These are phyloP conservation scores for Anoncus sp. DNA, from an alignment of 2,888 invertebrate species.

Conservation along the genomic window DNA sequence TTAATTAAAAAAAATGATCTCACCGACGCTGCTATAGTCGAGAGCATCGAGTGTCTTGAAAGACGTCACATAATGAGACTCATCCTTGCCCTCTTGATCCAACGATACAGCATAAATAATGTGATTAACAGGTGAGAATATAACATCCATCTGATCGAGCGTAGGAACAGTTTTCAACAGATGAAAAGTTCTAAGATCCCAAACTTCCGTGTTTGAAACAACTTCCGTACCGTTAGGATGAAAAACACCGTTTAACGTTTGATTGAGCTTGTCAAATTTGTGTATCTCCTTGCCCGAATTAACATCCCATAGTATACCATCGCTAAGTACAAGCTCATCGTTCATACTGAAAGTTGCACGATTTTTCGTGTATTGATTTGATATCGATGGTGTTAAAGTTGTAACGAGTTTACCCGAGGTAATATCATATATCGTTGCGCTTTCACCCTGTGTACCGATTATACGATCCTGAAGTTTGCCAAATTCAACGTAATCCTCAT, in stretches of 20 bases:
- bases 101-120: slow-evolving; percentile 95
- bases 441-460: slow-evolving; percentile 94
- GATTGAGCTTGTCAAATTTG: slow-evolving; percentile 99
- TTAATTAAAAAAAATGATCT: slow-evolving; percentile 67
- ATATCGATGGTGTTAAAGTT: slow-evolving; percentile 91
- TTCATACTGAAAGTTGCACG: slow-evolving; percentile 97
- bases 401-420: slow-evolving; percentile 90
- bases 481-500: slow-evolving; percentile 96
- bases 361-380: slow-evolving; percentile 97
- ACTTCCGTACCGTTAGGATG: slow-evolving; percentile 98
- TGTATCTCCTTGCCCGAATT: slow-evolving; percentile 94
- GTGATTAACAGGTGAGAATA: slow-evolving; percentile 94
- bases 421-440: slow-evolving; percentile 95
- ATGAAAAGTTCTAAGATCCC: slow-evolving; percentile 98
- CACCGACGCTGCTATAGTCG: slow-evolving; percentile 97
- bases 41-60: slow-evolving; percentile 97
- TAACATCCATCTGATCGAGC: slow-evolving; percentile 94
- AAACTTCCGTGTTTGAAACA: slow-evolving; percentile 99
- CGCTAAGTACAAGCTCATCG: slow-evolving; percentile 95
- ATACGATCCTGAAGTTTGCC: slow-evolving; percentile 95
- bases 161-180: slow-evolving; percentile 97
- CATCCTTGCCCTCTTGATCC: slow-evolving; percentile 90
- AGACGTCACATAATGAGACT: slow-evolving; percentile 93
- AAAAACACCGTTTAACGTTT: slow-evolving; percentile 97
- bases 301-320: slow-evolving; percentile 98